A percentile compares a stretch with the other conserved stretches of the same genome.
Evolutionary conservation across 1,140 invertebrate species (phyloP).

Genomic region (Druon quercuslanigerum): DNA sequence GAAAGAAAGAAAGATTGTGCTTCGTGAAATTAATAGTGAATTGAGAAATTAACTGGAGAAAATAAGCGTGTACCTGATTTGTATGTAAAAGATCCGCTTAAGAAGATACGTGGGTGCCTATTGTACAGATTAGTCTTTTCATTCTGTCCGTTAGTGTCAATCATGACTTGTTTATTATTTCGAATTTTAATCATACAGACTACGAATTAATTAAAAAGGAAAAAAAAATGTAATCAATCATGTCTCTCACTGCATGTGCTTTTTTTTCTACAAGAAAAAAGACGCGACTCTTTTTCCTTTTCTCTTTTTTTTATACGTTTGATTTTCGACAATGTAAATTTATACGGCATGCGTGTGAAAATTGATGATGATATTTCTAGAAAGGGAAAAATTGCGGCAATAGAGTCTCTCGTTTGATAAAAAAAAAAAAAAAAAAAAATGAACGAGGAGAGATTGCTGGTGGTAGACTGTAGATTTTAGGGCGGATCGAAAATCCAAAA

Average conservation of each 20-base stretch:
- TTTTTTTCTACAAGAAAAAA: neutral
- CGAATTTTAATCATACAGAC: neutral
- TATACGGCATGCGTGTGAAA: neutral
- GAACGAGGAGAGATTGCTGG: neutral
- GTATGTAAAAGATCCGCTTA: slow-evolving; percentile 60
- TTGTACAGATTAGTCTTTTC: slow-evolving; percentile 39
- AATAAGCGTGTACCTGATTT: slow-evolving; percentile 72
- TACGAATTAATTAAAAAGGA: neutral
- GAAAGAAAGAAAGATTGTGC: slow-evolving; percentile 35
- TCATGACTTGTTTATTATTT: neutral
- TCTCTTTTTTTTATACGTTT: slow-evolving; percentile 7
- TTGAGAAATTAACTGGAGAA: slow-evolving; percentile 42
- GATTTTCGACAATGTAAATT: neutral
- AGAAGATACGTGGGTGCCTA: slow-evolving; percentile 63
- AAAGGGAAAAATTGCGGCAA: slow-evolving; percentile 29
- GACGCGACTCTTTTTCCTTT: slow-evolving; percentile 19
- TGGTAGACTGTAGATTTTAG: neutral
- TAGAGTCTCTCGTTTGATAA: slow-evolving; percentile 20
- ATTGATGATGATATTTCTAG: neutral
- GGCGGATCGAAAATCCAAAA: too few relatives aligned
- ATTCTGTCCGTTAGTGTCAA: neutral
- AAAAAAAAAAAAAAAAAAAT: too few relatives aligned
- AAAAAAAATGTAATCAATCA: slow-evolving; percentile 3
- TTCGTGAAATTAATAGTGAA: slow-evolving; percentile 39
- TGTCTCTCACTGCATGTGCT: neutral